A percentile compares a stretch with the other conserved stretches of the same genome.
These are phyloP conservation scores for Philhelius pedissequus DNA, from an alignment of 2,888 invertebrate genomes.

Conservation along the genomic window DNA sequence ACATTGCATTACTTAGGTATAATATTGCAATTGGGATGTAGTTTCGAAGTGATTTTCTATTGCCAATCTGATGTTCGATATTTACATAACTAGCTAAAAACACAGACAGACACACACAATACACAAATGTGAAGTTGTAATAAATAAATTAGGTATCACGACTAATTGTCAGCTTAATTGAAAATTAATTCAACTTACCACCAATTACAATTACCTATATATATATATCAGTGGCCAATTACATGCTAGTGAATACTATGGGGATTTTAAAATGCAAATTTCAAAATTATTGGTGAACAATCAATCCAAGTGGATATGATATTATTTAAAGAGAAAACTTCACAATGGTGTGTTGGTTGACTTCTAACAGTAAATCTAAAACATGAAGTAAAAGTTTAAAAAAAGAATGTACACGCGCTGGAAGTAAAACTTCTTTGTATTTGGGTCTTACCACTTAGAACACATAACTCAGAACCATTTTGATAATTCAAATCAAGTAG, in stretches of 20 bases:
- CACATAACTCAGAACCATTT: too few species aligned
- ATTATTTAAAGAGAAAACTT: neutral
- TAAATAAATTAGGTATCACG: conserved; percentile 57
- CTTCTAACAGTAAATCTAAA: neutral
- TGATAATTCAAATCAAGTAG: too few species aligned
- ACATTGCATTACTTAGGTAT: neutral
- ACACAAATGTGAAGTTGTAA: conserved; percentile 2
- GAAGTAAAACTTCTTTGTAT: too few species aligned
- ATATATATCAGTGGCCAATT: neutral
- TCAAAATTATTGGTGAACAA: neutral
- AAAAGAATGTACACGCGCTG: too few species aligned
- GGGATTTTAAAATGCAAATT: neutral
- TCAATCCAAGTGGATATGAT: neutral
- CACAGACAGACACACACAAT: neutral
- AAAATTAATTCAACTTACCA: conserved; percentile 54
- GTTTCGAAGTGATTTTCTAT: conserved; percentile 16
- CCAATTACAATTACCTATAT: neutral
- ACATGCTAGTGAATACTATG: neutral
- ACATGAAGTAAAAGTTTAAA: too few species aligned
- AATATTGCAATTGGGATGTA: neutral
- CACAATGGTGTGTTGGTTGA: neutral
- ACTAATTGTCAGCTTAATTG: conserved; percentile 55
- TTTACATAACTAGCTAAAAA: neutral
- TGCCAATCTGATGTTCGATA: neutral
- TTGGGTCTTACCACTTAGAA: too few species aligned